Conservation (phyloP, 1,140 invertebrate genomes). For the Pemphigus obesinymphae region DNA sequence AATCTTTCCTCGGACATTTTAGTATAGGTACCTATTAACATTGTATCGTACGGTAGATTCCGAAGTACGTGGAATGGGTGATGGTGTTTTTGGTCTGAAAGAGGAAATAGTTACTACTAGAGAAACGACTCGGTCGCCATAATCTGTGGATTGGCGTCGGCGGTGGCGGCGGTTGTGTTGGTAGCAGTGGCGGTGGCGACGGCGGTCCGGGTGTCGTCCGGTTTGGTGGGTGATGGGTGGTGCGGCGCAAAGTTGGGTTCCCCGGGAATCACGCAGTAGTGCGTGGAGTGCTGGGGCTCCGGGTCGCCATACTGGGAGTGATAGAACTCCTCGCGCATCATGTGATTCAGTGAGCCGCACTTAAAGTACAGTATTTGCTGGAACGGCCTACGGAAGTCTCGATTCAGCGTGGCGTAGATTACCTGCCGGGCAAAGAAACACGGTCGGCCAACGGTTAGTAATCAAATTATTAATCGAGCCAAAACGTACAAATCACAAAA, state of each 20-base stretch:
- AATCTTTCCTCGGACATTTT: too few relatives aligned
- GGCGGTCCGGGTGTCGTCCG: background rate
- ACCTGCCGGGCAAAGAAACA: background rate
- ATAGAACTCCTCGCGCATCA: conserved; percentile 89
- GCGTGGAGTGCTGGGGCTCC: conserved; percentile 43
- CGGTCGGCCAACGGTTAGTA: too few relatives aligned
- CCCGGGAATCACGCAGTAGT: conserved; percentile 36
- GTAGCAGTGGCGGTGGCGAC: background rate
- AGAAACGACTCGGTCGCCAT: conserved; percentile 24
- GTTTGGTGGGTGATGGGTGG: background rate
- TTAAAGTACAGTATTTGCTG: conserved; percentile 83
- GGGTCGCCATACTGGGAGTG: conserved; percentile 85
- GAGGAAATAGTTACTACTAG: background rate
- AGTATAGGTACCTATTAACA: too few relatives aligned
- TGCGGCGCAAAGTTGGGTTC: background rate
- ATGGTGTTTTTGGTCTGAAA: too few relatives aligned
- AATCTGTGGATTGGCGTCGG: background rate
- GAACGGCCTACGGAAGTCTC: conserved; percentile 87
- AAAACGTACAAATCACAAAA: too few relatives aligned
- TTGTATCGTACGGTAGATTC: too few relatives aligned
- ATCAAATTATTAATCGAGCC: too few relatives aligned
- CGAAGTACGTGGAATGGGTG: too few relatives aligned
- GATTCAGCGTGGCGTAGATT: conserved; percentile 33
- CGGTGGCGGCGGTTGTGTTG: background rate
- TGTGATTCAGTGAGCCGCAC: conserved; percentile 79